Evolutionary conservation across 2,797 vertebrate genomes (phyloP).

Genomic region (Lepilemur septentrionalis): DNA sequence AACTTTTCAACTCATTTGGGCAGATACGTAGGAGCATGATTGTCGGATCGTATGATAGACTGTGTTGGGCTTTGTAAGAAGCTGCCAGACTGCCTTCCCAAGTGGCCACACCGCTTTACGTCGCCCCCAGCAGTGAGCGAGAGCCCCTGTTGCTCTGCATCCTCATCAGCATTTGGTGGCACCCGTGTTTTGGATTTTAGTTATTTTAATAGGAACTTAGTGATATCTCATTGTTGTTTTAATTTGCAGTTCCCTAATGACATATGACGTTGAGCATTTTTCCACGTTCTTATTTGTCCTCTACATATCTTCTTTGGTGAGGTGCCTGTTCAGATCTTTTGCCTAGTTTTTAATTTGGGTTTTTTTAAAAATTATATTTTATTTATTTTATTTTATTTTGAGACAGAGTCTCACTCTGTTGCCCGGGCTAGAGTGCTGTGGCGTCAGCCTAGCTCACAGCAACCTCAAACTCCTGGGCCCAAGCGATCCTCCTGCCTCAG

Average conservation of each 20-base stretch:
- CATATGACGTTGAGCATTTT: not conserved
- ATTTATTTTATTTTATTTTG: no score
- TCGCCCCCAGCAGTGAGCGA: fast-evolving
- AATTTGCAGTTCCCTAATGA: not conserved
- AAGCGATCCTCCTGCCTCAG: no score
- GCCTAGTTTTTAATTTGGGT: not conserved
- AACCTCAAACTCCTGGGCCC: no score
- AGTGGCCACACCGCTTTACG: fast-evolving
- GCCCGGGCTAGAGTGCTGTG: no score
- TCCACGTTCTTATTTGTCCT: not conserved
- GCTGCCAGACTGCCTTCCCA: not conserved
- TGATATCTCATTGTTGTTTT: not conserved
- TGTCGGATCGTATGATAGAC: not conserved
- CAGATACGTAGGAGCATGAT: not conserved
- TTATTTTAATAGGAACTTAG: not conserved
- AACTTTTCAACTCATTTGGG: not conserved
- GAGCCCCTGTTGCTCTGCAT: not conserved
- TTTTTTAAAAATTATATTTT: not conserved
- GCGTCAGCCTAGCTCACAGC: no score
- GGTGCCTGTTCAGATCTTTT: not conserved
- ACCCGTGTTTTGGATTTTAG: not conserved
- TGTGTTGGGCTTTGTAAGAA: not conserved
- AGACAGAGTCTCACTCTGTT: no score
- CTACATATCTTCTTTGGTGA: not conserved
- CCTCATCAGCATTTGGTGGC: not conserved